Evolutionary conservation across 1,140 invertebrate genomes (phyloP).

Genomic region (Drosophila tani): DNA sequence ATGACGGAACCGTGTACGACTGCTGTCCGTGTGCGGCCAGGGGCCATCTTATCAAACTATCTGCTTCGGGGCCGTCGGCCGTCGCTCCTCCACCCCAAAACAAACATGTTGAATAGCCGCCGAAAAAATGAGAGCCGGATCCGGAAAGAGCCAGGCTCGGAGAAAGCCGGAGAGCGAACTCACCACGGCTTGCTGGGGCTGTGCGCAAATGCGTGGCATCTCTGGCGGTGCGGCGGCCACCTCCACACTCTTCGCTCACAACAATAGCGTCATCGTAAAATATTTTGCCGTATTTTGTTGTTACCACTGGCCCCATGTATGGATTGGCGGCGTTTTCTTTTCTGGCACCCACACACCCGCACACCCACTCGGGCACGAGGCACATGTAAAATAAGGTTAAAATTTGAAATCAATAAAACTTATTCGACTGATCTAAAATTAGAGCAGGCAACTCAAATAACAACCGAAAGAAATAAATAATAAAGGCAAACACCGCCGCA

Average conservation of each 20-base stretch:
- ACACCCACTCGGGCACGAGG: slow-evolving; percentile 13
- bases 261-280: slow-evolving; percentile 80
- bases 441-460: slow-evolving; percentile 58
- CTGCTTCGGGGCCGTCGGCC: slow-evolving; percentile 1
- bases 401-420: slow-evolving; percentile 84
- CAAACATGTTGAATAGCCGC: slow-evolving; percentile 71
- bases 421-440: slow-evolving; percentile 80
- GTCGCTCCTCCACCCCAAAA: slow-evolving; percentile 40
- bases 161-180: slow-evolving; percentile 45
- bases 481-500: slow-evolving; percentile 43
- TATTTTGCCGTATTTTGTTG: slow-evolving; percentile 78
- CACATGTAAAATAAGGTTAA: slow-evolving; percentile 79
- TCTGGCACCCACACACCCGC: slow-evolving; percentile 22
- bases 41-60: slow-evolving; percentile 59
- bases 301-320: slow-evolving; percentile 53
- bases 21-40: slow-evolving; percentile 56
- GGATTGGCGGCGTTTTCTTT: slow-evolving; percentile 55
- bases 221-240: neutral
- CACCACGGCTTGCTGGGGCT: slow-evolving; percentile 40
- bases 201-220: slow-evolving; percentile 61
- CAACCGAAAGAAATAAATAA: slow-evolving; percentile 54
- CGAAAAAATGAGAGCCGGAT: slow-evolving; percentile 2
- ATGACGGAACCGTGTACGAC: slow-evolving; percentile 65
- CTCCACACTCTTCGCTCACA: slow-evolving; percentile 40
- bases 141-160: slow-evolving; percentile 2